Evolutionary conservation across 2,888 invertebrate genomes (phyloP), one percentile per base, ranked within the genome.

Genomic region (Phengaris arion): DNA sequence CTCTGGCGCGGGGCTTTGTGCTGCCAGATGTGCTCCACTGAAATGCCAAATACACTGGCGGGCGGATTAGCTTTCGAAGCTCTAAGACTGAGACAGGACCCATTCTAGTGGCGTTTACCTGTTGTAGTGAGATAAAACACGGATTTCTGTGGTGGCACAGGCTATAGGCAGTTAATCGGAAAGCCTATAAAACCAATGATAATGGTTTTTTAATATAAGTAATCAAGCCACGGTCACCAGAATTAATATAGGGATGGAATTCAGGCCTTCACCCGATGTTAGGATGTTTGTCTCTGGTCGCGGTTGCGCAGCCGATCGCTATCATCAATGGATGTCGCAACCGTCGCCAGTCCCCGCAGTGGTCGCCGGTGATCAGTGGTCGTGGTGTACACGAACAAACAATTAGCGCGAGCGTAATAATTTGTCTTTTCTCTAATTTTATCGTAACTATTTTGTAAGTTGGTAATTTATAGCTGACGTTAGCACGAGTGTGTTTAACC

Each of bases 201-300:
- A 52, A 10, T 64, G 64, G 6, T 22, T 10, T 45, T 64, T 64
- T 64, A 64, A 45, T 64, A 35, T 64, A 45, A 7, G 64, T 35
- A 64, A 45, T 45, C 6, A 13, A 13, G 22, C 22, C 59, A 64
- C 35, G 51, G 51, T 8, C 70, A 22, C 70, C 6, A 10, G n/a
- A 70, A 51, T 70, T 70, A 70, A 51, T 48, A 70, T 51, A 51
- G 48, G 51, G 70, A 70, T 70, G 70, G 9, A 22, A 70, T 70
- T 46, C 48, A 51, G 51, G 48, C 70, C 70, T 70, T 70, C 70
- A 51, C 51, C 70, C 51, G 15, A 6, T 48, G 22, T 15, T 69
- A n/a, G 15, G 48, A 15, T 69, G n/a, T 15, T 51, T 51, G 22
- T 51, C 70, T 5, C 48, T 15, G n/a, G 46, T 48, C 8, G 15